phyloP scores from a whole-genome alignment of 2,797 vertebrate genomes.

The Rhadinocentrus ornatus region DNA sequence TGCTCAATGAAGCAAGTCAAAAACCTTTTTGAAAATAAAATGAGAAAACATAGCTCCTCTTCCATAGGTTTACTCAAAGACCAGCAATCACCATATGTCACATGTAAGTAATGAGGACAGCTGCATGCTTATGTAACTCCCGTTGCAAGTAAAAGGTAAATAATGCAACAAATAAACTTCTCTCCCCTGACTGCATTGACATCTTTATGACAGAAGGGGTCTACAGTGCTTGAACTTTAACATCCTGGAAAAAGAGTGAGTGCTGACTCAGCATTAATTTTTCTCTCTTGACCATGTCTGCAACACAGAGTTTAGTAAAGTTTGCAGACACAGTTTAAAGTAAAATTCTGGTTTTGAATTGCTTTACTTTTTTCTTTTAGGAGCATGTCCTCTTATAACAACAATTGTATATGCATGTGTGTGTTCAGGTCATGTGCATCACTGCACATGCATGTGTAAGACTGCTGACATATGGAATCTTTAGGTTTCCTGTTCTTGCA shows the following conservation, averaged over 20 bases:
- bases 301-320: background rate
- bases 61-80: background rate
- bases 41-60: background rate
- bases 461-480: conserved; percentile 79
- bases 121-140: conserved; percentile 33
- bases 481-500: conserved; percentile 69
- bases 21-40: background rate
- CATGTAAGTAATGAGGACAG: background rate
- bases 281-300: background rate
- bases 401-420: conserved; percentile 16
- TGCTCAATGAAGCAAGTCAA: background rate
- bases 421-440: conserved; percentile 14
- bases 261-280: conserved; percentile 25
- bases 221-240: conserved; percentile 41
- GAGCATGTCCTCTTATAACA: background rate
- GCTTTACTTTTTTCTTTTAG: conserved; percentile 2
- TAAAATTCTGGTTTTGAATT: background rate
- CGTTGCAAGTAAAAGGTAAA: conserved; percentile 42
- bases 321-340: background rate
- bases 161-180: background rate
- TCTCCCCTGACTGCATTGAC: conserved; percentile 21
- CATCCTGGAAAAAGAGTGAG: background rate
- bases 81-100: conserved; percentile 16
- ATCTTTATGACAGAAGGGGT: conserved; percentile 48
- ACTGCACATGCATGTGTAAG: background rate